Evolutionary conservation across 2,888 invertebrate species (phyloP), one percentile per base, ranked within the genome.

Genomic region (Drosophila seclusa): DNA sequence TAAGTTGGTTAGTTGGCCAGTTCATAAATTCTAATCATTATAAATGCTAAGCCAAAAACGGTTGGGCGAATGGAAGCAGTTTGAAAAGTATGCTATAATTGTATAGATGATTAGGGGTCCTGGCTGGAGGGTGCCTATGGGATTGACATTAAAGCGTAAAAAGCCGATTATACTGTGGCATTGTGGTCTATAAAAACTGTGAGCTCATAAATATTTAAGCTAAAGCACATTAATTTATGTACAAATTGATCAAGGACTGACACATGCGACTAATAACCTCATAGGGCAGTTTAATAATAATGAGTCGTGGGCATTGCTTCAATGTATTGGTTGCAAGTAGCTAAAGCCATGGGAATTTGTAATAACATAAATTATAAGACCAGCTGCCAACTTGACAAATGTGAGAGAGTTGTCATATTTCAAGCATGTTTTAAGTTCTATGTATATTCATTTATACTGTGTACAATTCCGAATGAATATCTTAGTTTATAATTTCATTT

Each of bases 1-100:
- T 50, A 76, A 76, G 71, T 80, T 76, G 57, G 54, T 72, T 61
- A 66, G 57, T 50, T 49, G 65, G 69, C 64, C 69, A 82, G 71
- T 84, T 82, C 76, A 84, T 84, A 82, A 87, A 82, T 82, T 85
- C 68, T 76, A 87, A 87, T 89, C 68, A 85, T 89, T 71, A 87
- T 82, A 85, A 89, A 89, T 87, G 86, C 74, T 76, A 61, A 53
- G 74, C 65, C 60, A 60, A 62, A 73, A 54, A 38, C 38, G 31
- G 38, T 40, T 52, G 54, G 55, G 34, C 40, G 40, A 27, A 34
- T 36, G 11, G n/a, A 34, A 59, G 40, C 48, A 29, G 40, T 24
- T 34, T 40, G 40, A 71, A 68, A 61, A 55, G 31, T 53, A 34
- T 66, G 61, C 40, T 45, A 58, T 66, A 73, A 66, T 72, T 77